Base-by-base conservation (phyloP, 1,140 invertebrate genomes). In the Dendrolimus punctatus region DNA sequence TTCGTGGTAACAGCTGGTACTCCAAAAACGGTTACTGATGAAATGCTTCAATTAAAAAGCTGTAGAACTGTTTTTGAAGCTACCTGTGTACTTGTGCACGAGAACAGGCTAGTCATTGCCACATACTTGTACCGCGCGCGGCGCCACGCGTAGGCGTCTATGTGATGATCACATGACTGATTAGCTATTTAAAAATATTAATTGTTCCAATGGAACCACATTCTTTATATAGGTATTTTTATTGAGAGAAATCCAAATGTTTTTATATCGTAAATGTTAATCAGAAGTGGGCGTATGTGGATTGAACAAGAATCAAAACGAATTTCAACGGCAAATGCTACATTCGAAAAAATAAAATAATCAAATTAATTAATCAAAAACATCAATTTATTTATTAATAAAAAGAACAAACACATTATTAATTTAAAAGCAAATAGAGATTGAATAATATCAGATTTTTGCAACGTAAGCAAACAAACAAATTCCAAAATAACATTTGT, bases 111-210 rank as follows among this genome's bases (percentile, higher is more conserved):
- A 56, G 55, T 54, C 62, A 57, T 80, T 77, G 65, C 73, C 62
- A 66, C 74, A 76, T 58, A 61, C 57, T 51, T 23, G 23, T 23
- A 23, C 23, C 3, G 23, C 23, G 23, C 49, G 48, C 66, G 78
- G 78, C 76, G 78, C 76, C 73, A 63, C 61, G 76, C 78, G 80
- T 85, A 74, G 80, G 80, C 55, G 48, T 64, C 52, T 51, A 51
- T 60, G 62, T 68, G 76, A 79, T 80, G 73, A 78, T 62, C 64
- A 60, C 54, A 67, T 82, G 80, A 80, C 79, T 80, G 79, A 82
- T 84, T 84, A 77, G 68, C 65, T 76, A 73, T 79, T 81, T 81
- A 81, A 71, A 72, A 74, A 74, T 77, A 70, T 66, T 66, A 76
- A 81, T 79, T 73, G 76, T 80, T 67, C 68, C 70, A 73, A 55